These are phyloP conservation scores for Oryzias celebensis DNA, from an alignment of 2,113 vertebrate species.

Conservation along the genomic window DNA sequence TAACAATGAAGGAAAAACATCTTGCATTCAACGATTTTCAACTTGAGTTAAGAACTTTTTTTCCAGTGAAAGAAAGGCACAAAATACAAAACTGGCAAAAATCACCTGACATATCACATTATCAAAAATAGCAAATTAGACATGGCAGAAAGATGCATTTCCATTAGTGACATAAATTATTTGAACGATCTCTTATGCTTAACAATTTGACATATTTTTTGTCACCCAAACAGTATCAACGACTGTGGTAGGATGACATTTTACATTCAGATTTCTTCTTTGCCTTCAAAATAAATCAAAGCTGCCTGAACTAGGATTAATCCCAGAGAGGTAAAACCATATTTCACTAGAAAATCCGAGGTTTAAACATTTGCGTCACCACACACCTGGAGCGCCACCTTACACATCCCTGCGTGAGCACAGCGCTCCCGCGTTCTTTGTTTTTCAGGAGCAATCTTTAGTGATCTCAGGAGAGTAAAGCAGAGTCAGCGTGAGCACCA, in stretches of 20 bases:
- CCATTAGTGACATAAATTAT: background rate
- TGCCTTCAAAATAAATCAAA: constrained; percentile 40
- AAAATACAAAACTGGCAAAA: no score
- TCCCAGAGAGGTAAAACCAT: constrained; percentile 39
- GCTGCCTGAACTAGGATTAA: constrained; percentile 29
- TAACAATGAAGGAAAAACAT: no score
- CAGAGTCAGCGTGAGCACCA: constrained; percentile 16
- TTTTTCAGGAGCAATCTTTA: constrained; percentile 25
- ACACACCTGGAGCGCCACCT: constrained; percentile 57
- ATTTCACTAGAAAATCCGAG: constrained; percentile 71
- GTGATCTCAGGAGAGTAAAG: constrained; percentile 34
- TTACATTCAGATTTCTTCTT: constrained; percentile 43
- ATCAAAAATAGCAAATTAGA: no score
- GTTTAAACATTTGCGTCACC: constrained; percentile 60
- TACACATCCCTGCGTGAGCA: constrained; percentile 36
- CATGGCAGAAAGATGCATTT: no score
- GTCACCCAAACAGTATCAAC: constrained; percentile 2
- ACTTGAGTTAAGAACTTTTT: no score
- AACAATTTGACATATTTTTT: constrained; percentile 34
- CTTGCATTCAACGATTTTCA: no score
- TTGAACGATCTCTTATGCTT: constrained; percentile 26
- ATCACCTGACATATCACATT: no score
- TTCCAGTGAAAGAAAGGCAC: no score
- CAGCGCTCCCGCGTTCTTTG: constrained; percentile 29
- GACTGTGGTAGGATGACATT: constrained; percentile 28